Evolutionary conservation across 2,888 invertebrate genomes (phyloP).

Genomic region (Pogonocherus hispidulus): DNA sequence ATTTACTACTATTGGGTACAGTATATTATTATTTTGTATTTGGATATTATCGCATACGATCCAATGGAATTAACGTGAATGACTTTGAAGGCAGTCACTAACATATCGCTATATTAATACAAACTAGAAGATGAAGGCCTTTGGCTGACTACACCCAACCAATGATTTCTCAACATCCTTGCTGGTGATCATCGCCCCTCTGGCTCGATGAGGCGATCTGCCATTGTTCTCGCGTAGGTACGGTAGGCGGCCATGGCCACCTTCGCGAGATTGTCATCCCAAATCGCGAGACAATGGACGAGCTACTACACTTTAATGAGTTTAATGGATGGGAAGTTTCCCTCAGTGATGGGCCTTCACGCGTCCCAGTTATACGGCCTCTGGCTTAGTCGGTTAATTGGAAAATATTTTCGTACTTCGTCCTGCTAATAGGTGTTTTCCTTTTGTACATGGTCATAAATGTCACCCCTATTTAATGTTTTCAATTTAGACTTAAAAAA

Average conservation of each 20-base stretch:
- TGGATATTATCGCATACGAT: no score
- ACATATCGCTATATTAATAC: not conserved
- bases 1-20: no score
- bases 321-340: conserved; percentile 1
- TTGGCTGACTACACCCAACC: not conserved
- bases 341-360: conserved; percentile 2
- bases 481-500: no score
- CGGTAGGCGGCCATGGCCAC: not conserved
- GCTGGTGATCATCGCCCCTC: not conserved
- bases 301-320: not conserved
- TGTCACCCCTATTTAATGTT: no score
- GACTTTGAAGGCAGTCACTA: no score
- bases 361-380: not conserved
- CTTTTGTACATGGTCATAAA: no score
- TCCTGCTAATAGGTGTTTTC: no score
- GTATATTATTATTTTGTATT: no score
- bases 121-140: not conserved
- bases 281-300: not conserved
- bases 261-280: not conserved
- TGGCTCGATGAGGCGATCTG: not conserved
- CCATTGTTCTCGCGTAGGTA: not conserved
- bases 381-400: no score
- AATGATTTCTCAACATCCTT: not conserved
- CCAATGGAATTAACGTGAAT: no score
- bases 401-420: no score